Base-by-base conservation (phyloP, 30 jellyfish, hydroid and myxozoan genomes). In the Aurelia sp. region DNA sequence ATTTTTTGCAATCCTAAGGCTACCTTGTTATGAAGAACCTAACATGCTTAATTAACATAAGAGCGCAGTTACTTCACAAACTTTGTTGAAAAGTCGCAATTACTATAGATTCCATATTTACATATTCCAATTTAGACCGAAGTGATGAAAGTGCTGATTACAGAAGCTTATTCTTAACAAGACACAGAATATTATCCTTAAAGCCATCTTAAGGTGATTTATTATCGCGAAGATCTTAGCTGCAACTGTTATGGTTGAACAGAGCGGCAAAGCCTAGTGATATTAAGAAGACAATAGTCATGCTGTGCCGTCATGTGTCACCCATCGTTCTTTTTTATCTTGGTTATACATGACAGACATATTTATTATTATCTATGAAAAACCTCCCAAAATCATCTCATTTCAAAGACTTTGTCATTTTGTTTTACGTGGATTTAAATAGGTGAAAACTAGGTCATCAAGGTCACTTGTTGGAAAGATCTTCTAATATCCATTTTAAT, bases 231-330 rank as follows among this genome's bases (percentile, higher is more conserved):
- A 61, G 7, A 59, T 76, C 59, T 76, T 76, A 61, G 71, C 37
- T 76, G 87, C 62, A 76, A 76, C 87, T 51, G 87, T 62, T 76
- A 31, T 19, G 63, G 67, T 18, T 76, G 71, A 18, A 22, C 65
- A 20, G 66, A 15, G 87, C 87, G 87, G 87, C 77, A 58, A 19
- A 48, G 77, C 47, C 17, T 63, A 8, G 27, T 76, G 67, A 21
- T 60, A 41, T 33, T 63, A 76, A 21, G 21, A 21, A 21, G 48
- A 76, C 87, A 76, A 76, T 22, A 64, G 77, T 6, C 76, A 21
- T 60, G 87, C 87, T 76, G 64, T 11, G 87, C 11, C 61, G 61
- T 37, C 57, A 20, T 21, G 31, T 76, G 78, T 41, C 77, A 61
- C 53, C 78, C 78, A 76, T 76, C 35, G 87, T 48, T 23, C 44